Conservation (phyloP, 2,888 invertebrate genomes). For the Eucera pruinosa region DNA sequence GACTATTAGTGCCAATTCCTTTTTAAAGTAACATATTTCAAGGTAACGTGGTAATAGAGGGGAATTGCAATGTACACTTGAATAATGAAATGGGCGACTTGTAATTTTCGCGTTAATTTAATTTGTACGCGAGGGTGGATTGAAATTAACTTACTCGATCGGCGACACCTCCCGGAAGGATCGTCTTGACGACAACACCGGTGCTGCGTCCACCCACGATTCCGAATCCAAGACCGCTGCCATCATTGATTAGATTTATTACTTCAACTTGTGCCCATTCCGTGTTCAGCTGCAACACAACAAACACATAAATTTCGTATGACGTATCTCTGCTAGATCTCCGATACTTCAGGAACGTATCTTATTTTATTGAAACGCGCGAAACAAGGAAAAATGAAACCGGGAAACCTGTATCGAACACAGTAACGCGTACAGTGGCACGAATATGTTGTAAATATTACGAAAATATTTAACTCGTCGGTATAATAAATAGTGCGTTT, state of each 20-base stretch:
- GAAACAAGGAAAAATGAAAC: too few relatives aligned
- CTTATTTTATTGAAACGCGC: not conserved
- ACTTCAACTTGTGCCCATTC: slow-evolving; percentile 99
- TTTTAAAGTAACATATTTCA: too few relatives aligned
- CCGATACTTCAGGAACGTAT: not conserved
- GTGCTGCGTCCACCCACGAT: slow-evolving; percentile 99
- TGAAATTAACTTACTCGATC: slow-evolving; percentile 90
- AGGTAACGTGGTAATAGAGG: too few relatives aligned
- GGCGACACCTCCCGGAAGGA: slow-evolving; percentile 98
- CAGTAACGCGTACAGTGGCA: not conserved
- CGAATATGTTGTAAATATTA: too few relatives aligned
- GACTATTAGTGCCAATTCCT: too few relatives aligned
- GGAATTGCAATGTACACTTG: too few relatives aligned
- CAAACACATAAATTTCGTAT: not conserved
- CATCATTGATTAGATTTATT: slow-evolving; percentile 98
- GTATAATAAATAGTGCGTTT: too few relatives aligned
- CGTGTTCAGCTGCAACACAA: slow-evolving; percentile 92
- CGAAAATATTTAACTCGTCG: too few relatives aligned
- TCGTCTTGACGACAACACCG: slow-evolving; percentile 99
- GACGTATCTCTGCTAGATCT: not conserved
- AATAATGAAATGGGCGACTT: too few relatives aligned
- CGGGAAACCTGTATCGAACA: not conserved
- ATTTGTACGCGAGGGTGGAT: too few relatives aligned
- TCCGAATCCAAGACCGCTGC: slow-evolving; percentile 98
- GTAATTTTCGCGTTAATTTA: too few relatives aligned